A percentile compares a stretch with the other conserved stretches of the same genome.
Conservation (phyloP, 2,113 vertebrate species). For the Zosterops japonicus region DNA sequence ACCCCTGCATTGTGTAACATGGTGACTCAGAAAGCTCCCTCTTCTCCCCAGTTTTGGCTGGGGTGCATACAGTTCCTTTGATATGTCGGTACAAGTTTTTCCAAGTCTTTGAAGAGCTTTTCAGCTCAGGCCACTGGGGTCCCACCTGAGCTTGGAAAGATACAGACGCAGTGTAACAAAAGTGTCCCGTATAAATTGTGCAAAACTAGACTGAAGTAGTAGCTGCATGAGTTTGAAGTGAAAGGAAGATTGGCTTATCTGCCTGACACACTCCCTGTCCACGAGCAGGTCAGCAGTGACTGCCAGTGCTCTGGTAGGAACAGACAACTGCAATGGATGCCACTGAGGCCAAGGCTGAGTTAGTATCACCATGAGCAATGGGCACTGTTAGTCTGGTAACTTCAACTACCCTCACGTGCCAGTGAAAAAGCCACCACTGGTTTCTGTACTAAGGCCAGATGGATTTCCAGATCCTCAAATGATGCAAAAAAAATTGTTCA, state of each 20-base stretch:
- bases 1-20: accelerated
- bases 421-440: neutral
- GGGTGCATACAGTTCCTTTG: neutral
- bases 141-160: neutral
- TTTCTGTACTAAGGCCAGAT: neutral
- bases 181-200: neutral
- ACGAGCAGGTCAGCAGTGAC: neutral
- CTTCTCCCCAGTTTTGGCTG: neutral
- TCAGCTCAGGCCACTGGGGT: neutral
- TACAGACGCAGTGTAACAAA: accelerated
- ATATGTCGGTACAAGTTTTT: neutral
- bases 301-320: neutral
- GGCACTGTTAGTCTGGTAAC: neutral
- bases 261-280: neutral
- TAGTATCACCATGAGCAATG: neutral
- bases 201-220: neutral
- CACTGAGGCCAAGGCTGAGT: neutral
- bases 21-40: neutral
- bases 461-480: neutral
- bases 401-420: neutral
- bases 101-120: neutral
- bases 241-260: neutral
- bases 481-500: neutral
- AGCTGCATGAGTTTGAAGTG: neutral
- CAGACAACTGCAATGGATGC: accelerated